Evolutionary conservation across 2,113 vertebrate species (phyloP).

Genomic region (Oncorhynchus nerka): DNA sequence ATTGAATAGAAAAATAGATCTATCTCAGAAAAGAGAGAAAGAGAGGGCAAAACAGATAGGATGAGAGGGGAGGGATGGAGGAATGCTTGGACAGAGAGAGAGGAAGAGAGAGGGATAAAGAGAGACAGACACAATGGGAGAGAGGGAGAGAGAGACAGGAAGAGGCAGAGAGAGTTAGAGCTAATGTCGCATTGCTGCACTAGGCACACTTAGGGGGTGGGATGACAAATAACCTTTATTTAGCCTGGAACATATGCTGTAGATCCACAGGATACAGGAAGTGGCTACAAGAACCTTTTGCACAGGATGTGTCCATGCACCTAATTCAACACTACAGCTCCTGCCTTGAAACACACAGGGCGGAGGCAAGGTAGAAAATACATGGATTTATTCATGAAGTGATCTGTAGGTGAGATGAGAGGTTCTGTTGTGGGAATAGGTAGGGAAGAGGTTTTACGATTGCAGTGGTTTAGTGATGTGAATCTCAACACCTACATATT

Average conservation of each 20-base stretch:
- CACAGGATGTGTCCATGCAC: constrained; percentile 41
- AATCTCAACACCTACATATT: background rate
- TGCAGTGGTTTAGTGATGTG: background rate
- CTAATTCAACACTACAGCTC: constrained; percentile 17
- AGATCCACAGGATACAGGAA: constrained; percentile 48
- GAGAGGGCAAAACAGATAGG: background rate
- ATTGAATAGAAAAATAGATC: constrained; percentile 44
- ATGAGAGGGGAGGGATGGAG: constrained; percentile 20
- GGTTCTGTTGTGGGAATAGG: background rate
- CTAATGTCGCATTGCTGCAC: background rate
- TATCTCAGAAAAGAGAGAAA: constrained; percentile 11
- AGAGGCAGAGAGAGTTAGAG: constrained; percentile 11
- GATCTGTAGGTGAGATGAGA: background rate
- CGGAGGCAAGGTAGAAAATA: background rate
- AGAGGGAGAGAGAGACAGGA: constrained; percentile 8
- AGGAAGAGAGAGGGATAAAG: background rate
- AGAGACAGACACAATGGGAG: background rate
- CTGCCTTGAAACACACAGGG: background rate
- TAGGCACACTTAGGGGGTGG: constrained; percentile 13
- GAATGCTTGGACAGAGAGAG: background rate
- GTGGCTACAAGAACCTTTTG: constrained; percentile 29
- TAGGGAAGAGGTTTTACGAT: background rate
- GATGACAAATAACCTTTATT: constrained; percentile 38
- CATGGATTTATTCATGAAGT: too few relatives aligned
- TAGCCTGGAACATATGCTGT: constrained; percentile 54